A percentile compares a stretch with the other conserved stretches of the same genome.
phyloP scores from a whole-genome alignment of 2,113 vertebrate species.

The Isurus oxyrinchus region DNA sequence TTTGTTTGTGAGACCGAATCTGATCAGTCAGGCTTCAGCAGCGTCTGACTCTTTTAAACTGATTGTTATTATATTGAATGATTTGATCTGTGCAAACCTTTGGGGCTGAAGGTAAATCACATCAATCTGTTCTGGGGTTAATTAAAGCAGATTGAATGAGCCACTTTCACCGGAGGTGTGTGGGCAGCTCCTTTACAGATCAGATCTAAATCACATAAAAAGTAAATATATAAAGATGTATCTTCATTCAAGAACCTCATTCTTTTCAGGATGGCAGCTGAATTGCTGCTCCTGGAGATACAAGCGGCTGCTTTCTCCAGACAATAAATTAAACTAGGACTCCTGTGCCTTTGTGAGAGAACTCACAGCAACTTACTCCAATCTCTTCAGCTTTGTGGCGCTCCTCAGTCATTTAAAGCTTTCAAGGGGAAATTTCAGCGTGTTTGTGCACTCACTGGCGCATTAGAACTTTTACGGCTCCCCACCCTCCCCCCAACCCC shows the following conservation, averaged over 20 bases:
- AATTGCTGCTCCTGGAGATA: neutral
- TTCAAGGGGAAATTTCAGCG: neutral
- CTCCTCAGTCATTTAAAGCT: neutral
- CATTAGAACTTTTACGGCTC: neutral
- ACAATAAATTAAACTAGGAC: neutral
- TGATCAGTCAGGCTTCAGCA: constrained; percentile 1
- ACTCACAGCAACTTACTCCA: neutral
- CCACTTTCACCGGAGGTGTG: neutral
- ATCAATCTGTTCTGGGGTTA: constrained; percentile 30
- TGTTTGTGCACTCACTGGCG: neutral
- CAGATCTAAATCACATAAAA: neutral
- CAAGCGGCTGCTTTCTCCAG: neutral
- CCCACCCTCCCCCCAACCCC: neutral
- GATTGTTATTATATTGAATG: constrained; percentile 29
- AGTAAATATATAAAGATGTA: neutral
- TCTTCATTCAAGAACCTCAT: neutral
- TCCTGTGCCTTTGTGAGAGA: neutral
- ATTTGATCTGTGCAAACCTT: constrained; percentile 27
- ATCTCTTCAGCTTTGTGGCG: neutral
- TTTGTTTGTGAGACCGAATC: constrained; percentile 9
- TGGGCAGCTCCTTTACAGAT: neutral
- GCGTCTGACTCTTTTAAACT: constrained; percentile 19
- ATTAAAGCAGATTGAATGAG: constrained; percentile 31
- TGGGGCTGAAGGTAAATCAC: constrained; percentile 27
- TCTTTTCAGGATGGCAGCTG: constrained; percentile 1